phyloP scores from a whole-genome alignment of 2,888 invertebrate genomes.

The Fragum whitleyi region DNA sequence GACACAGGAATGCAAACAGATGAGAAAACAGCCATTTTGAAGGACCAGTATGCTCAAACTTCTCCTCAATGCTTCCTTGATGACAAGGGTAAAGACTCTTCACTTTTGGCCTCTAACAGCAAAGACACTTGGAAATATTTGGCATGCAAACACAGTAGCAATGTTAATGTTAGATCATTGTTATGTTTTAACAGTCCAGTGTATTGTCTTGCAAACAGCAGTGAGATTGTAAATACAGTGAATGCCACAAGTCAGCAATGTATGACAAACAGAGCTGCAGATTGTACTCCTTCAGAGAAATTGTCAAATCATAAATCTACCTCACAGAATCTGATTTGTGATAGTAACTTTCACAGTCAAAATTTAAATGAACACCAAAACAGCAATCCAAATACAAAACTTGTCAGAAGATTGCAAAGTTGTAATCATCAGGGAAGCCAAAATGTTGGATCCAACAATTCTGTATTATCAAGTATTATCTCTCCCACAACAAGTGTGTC shows the following conservation, averaged over 20 bases:
- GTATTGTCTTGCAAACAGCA: constrained; percentile 2
- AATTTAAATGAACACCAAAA: too few species aligned
- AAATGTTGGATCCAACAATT: too few species aligned
- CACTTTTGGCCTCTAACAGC: not conserved
- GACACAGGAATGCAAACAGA: constrained; percentile 2
- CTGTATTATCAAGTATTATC: too few species aligned
- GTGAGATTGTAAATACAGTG: not conserved
- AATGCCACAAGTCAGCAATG: not conserved
- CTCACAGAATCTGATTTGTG: too few species aligned
- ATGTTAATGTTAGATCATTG: not conserved
- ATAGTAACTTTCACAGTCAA: too few species aligned
- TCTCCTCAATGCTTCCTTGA: not conserved
- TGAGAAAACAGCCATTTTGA: not conserved
- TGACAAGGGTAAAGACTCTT: not conserved
- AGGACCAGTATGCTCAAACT: constrained; percentile 8
- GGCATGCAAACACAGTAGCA: not conserved
- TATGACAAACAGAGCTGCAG: not conserved
- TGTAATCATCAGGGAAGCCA: too few species aligned
- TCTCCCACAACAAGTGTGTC: too few species aligned
- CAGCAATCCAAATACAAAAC: too few species aligned
- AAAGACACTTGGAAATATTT: not conserved
- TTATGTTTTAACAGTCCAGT: not conserved
- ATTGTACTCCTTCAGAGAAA: too few species aligned
- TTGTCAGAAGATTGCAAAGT: too few species aligned
- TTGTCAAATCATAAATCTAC: too few species aligned